These are phyloP conservation scores for Xylota segnis DNA, from an alignment of 2,888 invertebrate genomes.

Conservation along the genomic window DNA sequence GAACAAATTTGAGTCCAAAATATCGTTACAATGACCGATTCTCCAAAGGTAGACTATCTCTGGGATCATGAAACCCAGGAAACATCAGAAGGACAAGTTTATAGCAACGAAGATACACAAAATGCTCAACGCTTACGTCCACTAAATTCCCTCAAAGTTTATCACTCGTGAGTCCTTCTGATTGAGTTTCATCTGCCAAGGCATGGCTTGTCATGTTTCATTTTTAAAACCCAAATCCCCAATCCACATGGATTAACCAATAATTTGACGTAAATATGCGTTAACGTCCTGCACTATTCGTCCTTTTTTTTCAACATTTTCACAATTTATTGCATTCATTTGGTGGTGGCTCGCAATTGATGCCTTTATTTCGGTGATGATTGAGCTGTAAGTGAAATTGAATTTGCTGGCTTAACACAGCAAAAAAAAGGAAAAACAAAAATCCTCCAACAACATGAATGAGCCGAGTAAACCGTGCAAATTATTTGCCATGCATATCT, in stretches of 20 bases:
- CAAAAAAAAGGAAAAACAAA: background rate
- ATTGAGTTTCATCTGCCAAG: too few relatives aligned
- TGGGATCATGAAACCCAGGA: too few relatives aligned
- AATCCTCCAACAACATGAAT: too few relatives aligned
- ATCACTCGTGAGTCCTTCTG: too few relatives aligned
- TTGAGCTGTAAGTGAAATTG: slow-evolving; percentile 28
- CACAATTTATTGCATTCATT: slow-evolving; percentile 6
- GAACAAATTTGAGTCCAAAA: too few relatives aligned
- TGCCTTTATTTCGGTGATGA: slow-evolving; percentile 32
- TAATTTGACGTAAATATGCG: slow-evolving; percentile 21
- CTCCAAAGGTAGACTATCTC: too few relatives aligned
- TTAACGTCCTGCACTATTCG: background rate
- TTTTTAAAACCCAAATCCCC: background rate
- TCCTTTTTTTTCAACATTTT: background rate
- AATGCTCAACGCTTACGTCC: too few relatives aligned
- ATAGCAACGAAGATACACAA: too few relatives aligned
- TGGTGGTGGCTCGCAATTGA: slow-evolving; percentile 24
- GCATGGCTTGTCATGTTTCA: background rate
- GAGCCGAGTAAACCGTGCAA: slow-evolving; percentile 7
- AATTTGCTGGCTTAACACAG: slow-evolving; percentile 24
- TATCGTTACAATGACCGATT: too few relatives aligned
- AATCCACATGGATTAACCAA: slow-evolving; percentile 31
- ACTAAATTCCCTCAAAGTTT: too few relatives aligned
- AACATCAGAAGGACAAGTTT: too few relatives aligned
- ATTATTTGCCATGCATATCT: slow-evolving; percentile 14